Evolutionary conservation across 2,113 vertebrate genomes (phyloP).

Genomic region (Tenebrosternarchus preto): DNA sequence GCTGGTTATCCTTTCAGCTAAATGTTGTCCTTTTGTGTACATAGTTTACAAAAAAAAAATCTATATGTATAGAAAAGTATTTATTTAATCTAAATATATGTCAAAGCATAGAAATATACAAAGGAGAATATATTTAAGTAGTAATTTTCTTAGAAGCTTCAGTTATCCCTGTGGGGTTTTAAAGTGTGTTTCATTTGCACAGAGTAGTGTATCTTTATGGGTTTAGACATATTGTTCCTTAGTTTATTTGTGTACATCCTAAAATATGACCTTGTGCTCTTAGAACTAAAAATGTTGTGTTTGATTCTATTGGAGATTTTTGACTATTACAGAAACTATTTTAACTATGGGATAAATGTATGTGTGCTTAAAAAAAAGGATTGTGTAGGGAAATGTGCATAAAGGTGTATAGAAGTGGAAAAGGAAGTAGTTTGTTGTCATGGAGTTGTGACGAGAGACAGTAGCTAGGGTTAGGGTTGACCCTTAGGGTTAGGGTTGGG

Average conservation of each 20-base stretch:
- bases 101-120: constrained; percentile 56
- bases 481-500: no score
- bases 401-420: constrained; percentile 29
- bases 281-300: constrained; percentile 51
- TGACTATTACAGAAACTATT: constrained; percentile 42
- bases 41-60: constrained; percentile 71
- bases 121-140: constrained; percentile 74
- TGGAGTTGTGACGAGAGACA: neutral
- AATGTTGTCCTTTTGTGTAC: constrained; percentile 71
- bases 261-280: constrained; percentile 58
- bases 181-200: constrained; percentile 72
- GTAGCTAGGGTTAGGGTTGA: neutral
- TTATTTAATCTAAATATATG: constrained; percentile 74
- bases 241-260: constrained; percentile 63
- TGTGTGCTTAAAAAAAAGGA: constrained; percentile 42
- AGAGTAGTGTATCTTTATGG: constrained; percentile 62
- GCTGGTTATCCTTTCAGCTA: constrained; percentile 71
- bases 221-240: constrained; percentile 69
- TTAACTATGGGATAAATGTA: constrained; percentile 1
- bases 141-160: constrained; percentile 67
- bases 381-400: constrained; percentile 49
- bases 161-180: constrained; percentile 22
- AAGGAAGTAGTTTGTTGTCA: neutral
- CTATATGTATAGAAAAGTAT: constrained; percentile 72
- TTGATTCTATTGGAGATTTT: constrained; percentile 55